Base-by-base conservation (phyloP, 2,888 invertebrate species). In the Microchrysa polita region DNA sequence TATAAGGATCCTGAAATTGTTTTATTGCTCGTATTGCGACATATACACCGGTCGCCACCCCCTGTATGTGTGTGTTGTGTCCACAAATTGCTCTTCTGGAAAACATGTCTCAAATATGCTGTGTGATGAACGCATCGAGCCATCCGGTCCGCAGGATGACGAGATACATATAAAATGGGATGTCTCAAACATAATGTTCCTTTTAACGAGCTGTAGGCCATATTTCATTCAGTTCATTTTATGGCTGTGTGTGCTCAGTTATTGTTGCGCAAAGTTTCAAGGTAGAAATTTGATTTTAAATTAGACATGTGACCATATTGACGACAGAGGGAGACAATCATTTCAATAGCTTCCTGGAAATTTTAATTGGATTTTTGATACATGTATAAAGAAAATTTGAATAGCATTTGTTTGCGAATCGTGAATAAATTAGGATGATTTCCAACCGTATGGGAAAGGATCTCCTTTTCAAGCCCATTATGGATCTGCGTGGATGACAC, bases 1-100 rank as follows among this genome's bases (percentile, higher is more conserved):
- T 69, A 69, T 69, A 69, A 42, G 57, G 69, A 55, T 69, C 55
- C 69, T 69, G 69, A 57, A 69, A 69, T 69, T 69, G 69, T 57
- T 69, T 69, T 69, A 69, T 69, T 69, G 10, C 55, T 18, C 10
- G 2, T 18, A 34, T n/a, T n/a, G 40, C 18, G 55, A 61, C 42
- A 42, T 61, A 40, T 42, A n/a, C 2, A 40, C 18, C 4, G 1
- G 18, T 23, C 5, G 5, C 34, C 20, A 7, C 27, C 27, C 27
- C 27, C 4, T 34, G 27, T 5, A 34, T 34, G 7, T 34, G 7
- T 34, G 27, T 34, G 7, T n/a, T 34, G 27, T 34, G 7, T 34
- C 4, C 7, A 34, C 27, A 34, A 34, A 34, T 34, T 34, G 27
- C 27, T 34, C 4, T 34, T 34, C 27, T 5, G 27, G 27, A 34